Evolutionary conservation across 2,888 invertebrate genomes (phyloP), one percentile per base, ranked within the genome.

Genomic region (Lutraria lutraria): DNA sequence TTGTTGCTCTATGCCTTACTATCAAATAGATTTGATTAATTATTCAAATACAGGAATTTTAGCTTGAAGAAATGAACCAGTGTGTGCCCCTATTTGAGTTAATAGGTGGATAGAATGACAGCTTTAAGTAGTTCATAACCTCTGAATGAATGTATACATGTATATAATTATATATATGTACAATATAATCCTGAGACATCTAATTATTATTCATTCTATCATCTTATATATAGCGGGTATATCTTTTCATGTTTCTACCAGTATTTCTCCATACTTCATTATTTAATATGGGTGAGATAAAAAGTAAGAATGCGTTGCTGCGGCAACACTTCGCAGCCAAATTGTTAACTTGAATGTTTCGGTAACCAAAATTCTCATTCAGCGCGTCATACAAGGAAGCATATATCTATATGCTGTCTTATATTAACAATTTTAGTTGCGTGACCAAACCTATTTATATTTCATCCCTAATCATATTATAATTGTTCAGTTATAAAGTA

Each of bases 201-300:
- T 4, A 68, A 13, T 68, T 68, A 25, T 68, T 4, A 68, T 6
- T 68, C 6, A 68, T 8, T n/a, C n/a, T 68, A 25, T 68, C 8
- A 68, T 68, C n/a, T 68, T 68, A 25, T 25, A 68, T 25, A 68
- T 68, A n/a, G 43, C 43, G 43, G 43, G 43, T 43, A 43, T 43
- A 43, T 43, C 43, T 43, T 68, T n/a, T n/a, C 63, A 68, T 43
- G 43, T 43, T 68, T 68, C 63, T 25, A 68, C 25, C 63, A 68
- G 63, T 68, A 68, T 68, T 68, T n/a, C n/a, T 68, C 25, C 63
- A 68, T n/a, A n/a, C 63, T n/a, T 25, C 63, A 68, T 63, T n/a
- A n/a, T 25, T 12, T 68, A 25, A 68, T 68, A 68, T 25, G n/a
- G 63, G 63, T 25, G 6, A 25, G 25, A 8, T 68, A n/a, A 68